A percentile compares a stretch with the other conserved stretches of the same genome.
Conservation (phyloP, 1,140 invertebrate genomes). For the Semibalanus balanoides region DNA sequence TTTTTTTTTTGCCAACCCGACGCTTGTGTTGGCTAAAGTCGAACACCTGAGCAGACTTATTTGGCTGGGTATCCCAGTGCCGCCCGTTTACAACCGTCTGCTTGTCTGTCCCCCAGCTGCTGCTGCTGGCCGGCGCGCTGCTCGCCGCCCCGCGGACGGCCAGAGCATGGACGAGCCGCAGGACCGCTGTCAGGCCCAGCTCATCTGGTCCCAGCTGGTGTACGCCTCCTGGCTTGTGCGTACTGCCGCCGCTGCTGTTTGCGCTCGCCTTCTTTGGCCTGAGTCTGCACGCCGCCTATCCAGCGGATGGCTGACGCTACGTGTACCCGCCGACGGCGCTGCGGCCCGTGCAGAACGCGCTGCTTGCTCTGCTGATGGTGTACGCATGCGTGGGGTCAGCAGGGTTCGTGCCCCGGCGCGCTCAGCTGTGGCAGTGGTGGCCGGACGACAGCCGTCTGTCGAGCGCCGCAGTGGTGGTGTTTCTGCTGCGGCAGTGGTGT, state of each 20-base stretch:
- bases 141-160: slow-evolving; percentile 54
- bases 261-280: slow-evolving; percentile 6
- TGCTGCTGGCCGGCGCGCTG: slow-evolving; percentile 53
- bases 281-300: slow-evolving; percentile 7
- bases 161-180: slow-evolving; percentile 57
- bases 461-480: slow-evolving; percentile 42
- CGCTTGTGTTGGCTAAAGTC: too few relatives aligned
- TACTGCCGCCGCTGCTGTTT: slow-evolving; percentile 10
- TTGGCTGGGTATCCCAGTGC: too few relatives aligned
- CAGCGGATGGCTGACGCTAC: neutral
- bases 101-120: slow-evolving; percentile 37
- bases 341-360: slow-evolving; percentile 45
- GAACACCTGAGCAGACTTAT: too few relatives aligned
- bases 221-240: slow-evolving; percentile 7
- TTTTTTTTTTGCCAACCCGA: too few relatives aligned
- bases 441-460: slow-evolving; percentile 70
- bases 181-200: too few relatives aligned
- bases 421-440: slow-evolving; percentile 65
- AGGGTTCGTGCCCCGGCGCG: slow-evolving; percentile 77
- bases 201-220: slow-evolving; percentile 5
- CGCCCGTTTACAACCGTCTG: too few relatives aligned
- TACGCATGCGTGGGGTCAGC: slow-evolving; percentile 77
- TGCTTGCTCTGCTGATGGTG: slow-evolving; percentile 57
- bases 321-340: slow-evolving; percentile 11
- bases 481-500: slow-evolving; percentile 39